Conservation (phyloP, 1,140 invertebrate species). For the Oncopodura yosiiana region DNA sequence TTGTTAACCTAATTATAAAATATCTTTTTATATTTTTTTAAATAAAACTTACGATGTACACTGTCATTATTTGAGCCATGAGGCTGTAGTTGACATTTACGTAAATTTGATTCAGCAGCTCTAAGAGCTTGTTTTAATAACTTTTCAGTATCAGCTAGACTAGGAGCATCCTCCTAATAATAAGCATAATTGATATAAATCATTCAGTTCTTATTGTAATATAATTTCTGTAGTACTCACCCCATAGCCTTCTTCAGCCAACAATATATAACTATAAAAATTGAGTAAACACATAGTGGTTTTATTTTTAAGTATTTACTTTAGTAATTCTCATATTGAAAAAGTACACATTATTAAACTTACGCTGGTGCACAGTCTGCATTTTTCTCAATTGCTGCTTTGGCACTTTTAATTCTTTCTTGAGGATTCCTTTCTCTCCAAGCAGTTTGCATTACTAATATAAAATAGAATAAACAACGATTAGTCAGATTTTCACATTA, state of each 20-base stretch:
- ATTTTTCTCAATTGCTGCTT: constrained; percentile 80
- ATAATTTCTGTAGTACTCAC: no score
- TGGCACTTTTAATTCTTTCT: constrained; percentile 81
- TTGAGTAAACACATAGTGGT: no score
- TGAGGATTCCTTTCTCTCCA: constrained; percentile 92
- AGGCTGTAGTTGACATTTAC: constrained; percentile 68
- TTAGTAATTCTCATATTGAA: no score
- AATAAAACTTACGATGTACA: constrained; percentile 54
- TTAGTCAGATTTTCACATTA: background rate
- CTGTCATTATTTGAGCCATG: constrained; percentile 66
- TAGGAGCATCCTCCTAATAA: constrained; percentile 83
- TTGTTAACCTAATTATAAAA: constrained; percentile 1
- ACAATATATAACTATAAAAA: no score
- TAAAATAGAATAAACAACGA: no score
- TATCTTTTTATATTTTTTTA: background rate
- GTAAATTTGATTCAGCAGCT: constrained; percentile 76
- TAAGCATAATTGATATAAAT: no score
- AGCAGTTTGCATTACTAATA: constrained; percentile 83
- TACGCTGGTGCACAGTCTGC: constrained; percentile 89
- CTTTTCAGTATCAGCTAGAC: constrained; percentile 79
- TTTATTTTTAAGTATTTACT: no score
- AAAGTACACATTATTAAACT: no score
- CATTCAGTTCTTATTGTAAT: no score
- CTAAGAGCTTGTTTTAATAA: constrained; percentile 78
- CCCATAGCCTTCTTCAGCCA: constrained; percentile 96